phyloP scores from a whole-genome alignment of 2,888 invertebrate genomes.

The Tromatobia lineatoria region DNA sequence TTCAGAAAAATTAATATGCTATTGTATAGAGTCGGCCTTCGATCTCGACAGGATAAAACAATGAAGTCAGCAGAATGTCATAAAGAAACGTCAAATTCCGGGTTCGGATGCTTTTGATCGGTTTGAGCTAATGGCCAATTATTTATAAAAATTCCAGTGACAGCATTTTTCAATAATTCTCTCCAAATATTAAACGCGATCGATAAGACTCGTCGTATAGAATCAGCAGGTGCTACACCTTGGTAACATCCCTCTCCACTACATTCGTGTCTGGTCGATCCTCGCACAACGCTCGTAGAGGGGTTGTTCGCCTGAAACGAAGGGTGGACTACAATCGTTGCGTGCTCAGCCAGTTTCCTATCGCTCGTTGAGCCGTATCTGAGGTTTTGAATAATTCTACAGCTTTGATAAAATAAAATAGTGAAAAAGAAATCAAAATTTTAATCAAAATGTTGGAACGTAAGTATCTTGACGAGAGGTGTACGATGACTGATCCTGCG shows the following conservation, averaged over 20 bases:
- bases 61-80: constrained; percentile 14
- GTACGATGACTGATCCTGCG: constrained; percentile 68
- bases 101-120: background rate
- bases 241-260: constrained; percentile 69
- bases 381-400: background rate
- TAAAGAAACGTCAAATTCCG: constrained; percentile 13
- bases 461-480: constrained; percentile 70
- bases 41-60: constrained; percentile 1
- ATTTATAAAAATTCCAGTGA: constrained; percentile 44
- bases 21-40: background rate
- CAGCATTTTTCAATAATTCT: constrained; percentile 16
- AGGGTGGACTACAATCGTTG: constrained; percentile 23
- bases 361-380: background rate
- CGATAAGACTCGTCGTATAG: constrained; percentile 68
- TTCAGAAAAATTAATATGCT: background rate
- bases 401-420: background rate
- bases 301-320: constrained; percentile 49
- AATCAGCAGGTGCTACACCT: constrained; percentile 71
- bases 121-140: constrained; percentile 24
- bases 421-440: constrained; percentile 24
- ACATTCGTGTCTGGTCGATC: constrained; percentile 32
- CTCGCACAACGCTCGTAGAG: constrained; percentile 27
- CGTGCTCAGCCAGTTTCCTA: constrained; percentile 12
- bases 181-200: constrained; percentile 53
- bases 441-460: constrained; percentile 74